phyloP scores from a whole-genome alignment of 2,113 vertebrate species.

The Pangasianodon hypophthalmus region DNA sequence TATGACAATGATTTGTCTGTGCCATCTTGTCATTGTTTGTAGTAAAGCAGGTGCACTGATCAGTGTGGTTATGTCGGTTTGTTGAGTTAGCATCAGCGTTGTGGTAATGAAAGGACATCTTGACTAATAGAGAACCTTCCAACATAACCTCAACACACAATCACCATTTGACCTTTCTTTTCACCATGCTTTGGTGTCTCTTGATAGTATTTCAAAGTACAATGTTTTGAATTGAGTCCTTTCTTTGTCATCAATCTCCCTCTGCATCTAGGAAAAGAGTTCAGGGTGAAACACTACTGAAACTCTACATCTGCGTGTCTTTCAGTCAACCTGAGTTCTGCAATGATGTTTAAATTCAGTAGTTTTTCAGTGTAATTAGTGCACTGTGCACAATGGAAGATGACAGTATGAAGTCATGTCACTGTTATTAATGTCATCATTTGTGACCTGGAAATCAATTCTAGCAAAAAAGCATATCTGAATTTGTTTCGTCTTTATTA shows the following conservation, averaged over 20 bases:
- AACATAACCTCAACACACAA: not conserved
- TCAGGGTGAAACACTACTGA: not conserved
- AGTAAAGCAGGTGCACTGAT: constrained; percentile 63
- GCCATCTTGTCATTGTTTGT: constrained; percentile 50
- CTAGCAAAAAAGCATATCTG: not conserved
- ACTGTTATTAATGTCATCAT: not conserved
- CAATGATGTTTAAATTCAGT: not conserved
- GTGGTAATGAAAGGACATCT: constrained; percentile 8
- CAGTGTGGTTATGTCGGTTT: constrained; percentile 57
- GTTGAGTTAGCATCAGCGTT: constrained; percentile 60
- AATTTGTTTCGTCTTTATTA: not conserved
- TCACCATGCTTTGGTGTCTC: not conserved
- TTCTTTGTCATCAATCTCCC: not conserved
- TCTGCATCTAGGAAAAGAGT: not conserved
- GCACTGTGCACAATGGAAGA: not conserved
- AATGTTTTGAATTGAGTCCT: not conserved
- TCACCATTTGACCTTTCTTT: not conserved
- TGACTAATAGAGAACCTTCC: constrained; percentile 1
- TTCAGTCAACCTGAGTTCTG: not conserved
- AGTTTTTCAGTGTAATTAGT: not conserved
- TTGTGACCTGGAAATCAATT: not conserved
- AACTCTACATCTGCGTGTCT: not conserved
- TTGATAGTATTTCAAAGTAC: not conserved
- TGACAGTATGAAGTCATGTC: not conserved
- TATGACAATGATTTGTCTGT: not conserved